Evolutionary conservation across 2,797 vertebrate genomes (phyloP).

Genomic region (Meda fulgida): DNA sequence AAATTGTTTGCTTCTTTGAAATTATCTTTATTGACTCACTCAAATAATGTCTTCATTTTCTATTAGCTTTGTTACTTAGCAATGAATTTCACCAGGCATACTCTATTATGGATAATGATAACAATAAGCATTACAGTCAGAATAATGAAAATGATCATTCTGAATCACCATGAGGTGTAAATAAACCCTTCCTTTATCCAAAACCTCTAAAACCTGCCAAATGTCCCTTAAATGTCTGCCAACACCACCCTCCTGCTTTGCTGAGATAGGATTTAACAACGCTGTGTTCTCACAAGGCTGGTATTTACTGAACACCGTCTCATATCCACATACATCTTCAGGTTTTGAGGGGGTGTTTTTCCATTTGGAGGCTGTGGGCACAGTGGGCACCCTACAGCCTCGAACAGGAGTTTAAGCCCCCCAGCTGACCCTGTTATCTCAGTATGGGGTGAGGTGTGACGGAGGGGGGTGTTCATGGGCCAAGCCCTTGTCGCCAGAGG

Average conservation of each 20-base stretch:
- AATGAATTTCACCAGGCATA: not conserved
- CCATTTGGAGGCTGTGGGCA: constrained; percentile 15
- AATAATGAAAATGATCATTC: constrained; percentile 32
- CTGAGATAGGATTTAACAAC: constrained; percentile 38
- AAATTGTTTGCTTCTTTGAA: constrained; percentile 13
- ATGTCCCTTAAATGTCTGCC: constrained; percentile 33
- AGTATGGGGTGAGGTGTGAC: constrained; percentile 14
- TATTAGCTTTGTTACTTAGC: constrained; percentile 19
- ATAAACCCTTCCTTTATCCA: constrained; percentile 43
- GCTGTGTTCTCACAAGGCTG: constrained; percentile 11
- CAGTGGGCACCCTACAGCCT: constrained; percentile 17
- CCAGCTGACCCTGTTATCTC: constrained; percentile 39
- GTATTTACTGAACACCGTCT: constrained; percentile 29
- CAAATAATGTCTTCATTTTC: constrained; percentile 13
- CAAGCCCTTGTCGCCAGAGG: constrained; percentile 34
- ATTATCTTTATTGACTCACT: constrained; percentile 5
- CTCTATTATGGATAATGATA: constrained; percentile 21
- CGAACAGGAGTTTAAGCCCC: constrained; percentile 37
- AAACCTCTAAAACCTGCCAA: constrained; percentile 29
- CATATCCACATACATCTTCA: constrained; percentile 11
- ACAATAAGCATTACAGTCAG: constrained; percentile 29
- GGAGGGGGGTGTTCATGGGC: not conserved
- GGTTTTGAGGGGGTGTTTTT: constrained; percentile 32
- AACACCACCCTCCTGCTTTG: constrained; percentile 36
- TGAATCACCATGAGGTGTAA: constrained; percentile 36